Conservation (phyloP, 2,797 vertebrate species). For the Antennarius maculatus region DNA sequence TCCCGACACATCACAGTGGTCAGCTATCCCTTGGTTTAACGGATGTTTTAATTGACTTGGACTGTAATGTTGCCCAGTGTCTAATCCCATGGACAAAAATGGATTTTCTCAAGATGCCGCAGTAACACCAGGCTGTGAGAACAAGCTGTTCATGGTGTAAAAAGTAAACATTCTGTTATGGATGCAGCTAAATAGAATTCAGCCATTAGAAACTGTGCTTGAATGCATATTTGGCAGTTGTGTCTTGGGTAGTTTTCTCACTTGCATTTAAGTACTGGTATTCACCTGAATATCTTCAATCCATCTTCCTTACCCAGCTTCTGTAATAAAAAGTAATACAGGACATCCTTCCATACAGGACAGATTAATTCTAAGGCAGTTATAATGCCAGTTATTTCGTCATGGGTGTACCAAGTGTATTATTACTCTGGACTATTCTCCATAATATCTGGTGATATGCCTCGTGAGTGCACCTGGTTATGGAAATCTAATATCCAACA, state of each 20-base stretch:
- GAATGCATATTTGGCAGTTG: slow-evolving; percentile 29
- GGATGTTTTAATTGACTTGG: slow-evolving; percentile 6
- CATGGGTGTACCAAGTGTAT: not conserved
- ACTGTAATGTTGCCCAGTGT: slow-evolving; percentile 29
- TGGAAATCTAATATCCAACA: slow-evolving; percentile 30
- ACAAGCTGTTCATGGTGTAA: slow-evolving; percentile 30
- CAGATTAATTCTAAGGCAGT: too few relatives aligned
- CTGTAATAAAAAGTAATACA: too few relatives aligned
- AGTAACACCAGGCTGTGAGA: slow-evolving; percentile 33
- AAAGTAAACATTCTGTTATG: slow-evolving; percentile 31
- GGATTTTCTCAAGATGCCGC: slow-evolving; percentile 33
- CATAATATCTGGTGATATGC: slow-evolving; percentile 34
- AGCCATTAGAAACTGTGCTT: slow-evolving; percentile 1
- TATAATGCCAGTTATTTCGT: too few relatives aligned
- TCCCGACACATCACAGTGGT: slow-evolving; percentile 3
- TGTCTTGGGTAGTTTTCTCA: slow-evolving; percentile 10
- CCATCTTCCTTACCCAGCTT: not conserved
- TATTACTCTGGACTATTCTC: slow-evolving; percentile 29
- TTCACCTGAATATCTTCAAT: not conserved
- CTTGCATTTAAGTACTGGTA: not conserved
- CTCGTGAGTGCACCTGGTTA: slow-evolving; percentile 38
- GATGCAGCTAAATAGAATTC: not conserved
- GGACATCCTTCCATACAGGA: too few relatives aligned
- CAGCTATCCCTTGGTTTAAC: not conserved
- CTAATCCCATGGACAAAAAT: slow-evolving; percentile 24